Conservation (phyloP, 2,888 invertebrate genomes). For the Oscheius sp. region DNA sequence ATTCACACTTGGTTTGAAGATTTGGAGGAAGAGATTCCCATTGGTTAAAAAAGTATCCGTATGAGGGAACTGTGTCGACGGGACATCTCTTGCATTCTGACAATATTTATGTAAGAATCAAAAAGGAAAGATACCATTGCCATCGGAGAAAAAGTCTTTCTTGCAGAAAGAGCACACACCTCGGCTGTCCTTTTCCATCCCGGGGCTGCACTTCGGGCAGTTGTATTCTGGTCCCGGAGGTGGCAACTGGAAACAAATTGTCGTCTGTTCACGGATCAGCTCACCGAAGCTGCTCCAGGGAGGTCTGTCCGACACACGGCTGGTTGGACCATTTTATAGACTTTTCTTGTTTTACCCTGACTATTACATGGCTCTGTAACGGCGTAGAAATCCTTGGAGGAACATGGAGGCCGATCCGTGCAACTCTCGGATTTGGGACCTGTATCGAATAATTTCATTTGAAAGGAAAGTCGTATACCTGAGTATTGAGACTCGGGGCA, state of each 20-base stretch:
- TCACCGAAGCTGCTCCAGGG: conserved; percentile 74
- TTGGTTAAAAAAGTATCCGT: conserved; percentile 75
- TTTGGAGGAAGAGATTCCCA: conserved; percentile 76
- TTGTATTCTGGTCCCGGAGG: conserved; percentile 59
- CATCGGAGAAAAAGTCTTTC: conserved; percentile 75
- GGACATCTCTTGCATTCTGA: conserved; percentile 75
- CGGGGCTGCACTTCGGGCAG: conserved; percentile 78
- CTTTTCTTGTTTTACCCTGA: conserved; percentile 69
- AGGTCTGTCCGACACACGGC: conserved; percentile 76
- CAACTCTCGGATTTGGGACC: conserved; percentile 76
- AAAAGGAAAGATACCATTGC: conserved; percentile 60
- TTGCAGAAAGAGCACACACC: conserved; percentile 77
- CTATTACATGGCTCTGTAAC: conserved; percentile 75
- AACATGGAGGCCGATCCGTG: conserved; percentile 76
- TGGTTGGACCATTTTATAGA: conserved; percentile 77
- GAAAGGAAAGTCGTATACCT: conserved; percentile 40
- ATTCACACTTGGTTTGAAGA: conserved; percentile 75
- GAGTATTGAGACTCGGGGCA: conserved; percentile 74
- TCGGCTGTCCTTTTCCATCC: conserved; percentile 75
- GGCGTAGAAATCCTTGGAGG: conserved; percentile 76
- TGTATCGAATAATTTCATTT: conserved; percentile 42
- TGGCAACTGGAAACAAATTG: conserved; percentile 40
- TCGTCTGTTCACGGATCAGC: conserved; percentile 58
- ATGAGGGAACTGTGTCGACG: conserved; percentile 77
- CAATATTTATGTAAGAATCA: too few species aligned